Percentiles rank a stretch among this genome's conserved stretches.
Conservation (phyloP, 2,888 invertebrate genomes). For the Rhamphomyia laevipes region DNA sequence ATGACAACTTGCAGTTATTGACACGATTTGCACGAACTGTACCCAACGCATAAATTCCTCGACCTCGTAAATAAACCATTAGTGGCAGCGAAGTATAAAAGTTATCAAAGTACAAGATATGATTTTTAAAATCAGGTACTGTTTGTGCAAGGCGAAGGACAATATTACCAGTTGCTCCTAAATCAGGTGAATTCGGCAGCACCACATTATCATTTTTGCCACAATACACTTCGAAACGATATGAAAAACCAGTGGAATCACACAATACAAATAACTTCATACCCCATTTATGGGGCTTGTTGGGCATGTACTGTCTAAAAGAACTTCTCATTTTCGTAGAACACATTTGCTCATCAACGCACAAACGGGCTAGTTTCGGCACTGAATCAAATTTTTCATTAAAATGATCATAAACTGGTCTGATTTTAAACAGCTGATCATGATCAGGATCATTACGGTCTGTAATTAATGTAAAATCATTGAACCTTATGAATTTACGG, state of each 20-base stretch:
- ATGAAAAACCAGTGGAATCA: conserved; percentile 16
- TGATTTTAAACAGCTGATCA: background rate
- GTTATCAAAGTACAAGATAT: no score
- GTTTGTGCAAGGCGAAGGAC: no score
- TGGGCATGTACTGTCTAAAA: conserved; percentile 18
- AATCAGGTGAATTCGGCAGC: conserved; percentile 10
- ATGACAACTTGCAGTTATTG: background rate
- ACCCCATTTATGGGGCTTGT: conserved; percentile 20
- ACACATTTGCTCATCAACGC: conserved; percentile 13
- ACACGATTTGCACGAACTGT: background rate
- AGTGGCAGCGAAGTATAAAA: background rate
- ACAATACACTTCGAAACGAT: conserved; percentile 13
- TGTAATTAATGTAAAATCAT: background rate
- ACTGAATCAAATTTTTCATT: no score
- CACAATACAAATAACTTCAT: conserved; percentile 18
- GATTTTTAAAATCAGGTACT: no score
- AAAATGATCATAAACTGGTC: no score
- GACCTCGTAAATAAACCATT: background rate
- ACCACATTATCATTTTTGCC: conserved; percentile 11
- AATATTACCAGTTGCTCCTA: conserved; percentile 5
- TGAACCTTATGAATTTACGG: conserved; percentile 1
- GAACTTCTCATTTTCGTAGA: conserved; percentile 5
- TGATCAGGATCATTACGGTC: background rate
- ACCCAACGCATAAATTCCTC: conserved; percentile 3
- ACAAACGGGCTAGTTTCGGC: no score